Percentiles rank a stretch among this genome's conserved stretches.
Evolutionary conservation across 2,888 invertebrate species (phyloP).

Genomic region (Embidobia sp.): DNA sequence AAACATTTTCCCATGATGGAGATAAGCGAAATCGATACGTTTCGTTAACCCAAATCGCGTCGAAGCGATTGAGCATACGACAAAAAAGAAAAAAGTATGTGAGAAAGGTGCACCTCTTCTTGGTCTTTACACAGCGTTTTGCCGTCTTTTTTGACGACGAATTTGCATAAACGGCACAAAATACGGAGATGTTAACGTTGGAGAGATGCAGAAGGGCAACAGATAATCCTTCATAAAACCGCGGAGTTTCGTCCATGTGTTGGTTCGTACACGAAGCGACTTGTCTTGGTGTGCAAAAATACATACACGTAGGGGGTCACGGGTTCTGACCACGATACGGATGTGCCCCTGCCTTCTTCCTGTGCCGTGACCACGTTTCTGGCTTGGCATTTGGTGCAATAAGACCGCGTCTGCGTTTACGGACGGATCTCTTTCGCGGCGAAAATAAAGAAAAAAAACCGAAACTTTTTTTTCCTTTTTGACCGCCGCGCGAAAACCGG

Average conservation of each 20-base stretch:
- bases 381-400: constrained; percentile 76
- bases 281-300: constrained; percentile 62
- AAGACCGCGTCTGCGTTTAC: constrained; percentile 74
- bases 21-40: no score
- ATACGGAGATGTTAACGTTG: constrained; percentile 33
- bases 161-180: constrained; percentile 54
- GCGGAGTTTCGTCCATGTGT: constrained; percentile 61
- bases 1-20: no score
- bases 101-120: not conserved
- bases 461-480: constrained; percentile 7
- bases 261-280: constrained; percentile 6
- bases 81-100: constrained; percentile 31
- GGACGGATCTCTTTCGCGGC: constrained; percentile 67
- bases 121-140: no score
- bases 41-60: no score
- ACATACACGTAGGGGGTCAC: constrained; percentile 78
- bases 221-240: constrained; percentile 79
- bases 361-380: constrained; percentile 77
- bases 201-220: constrained; percentile 65
- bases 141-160: constrained; percentile 24
- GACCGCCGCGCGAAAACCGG: constrained; percentile 48
- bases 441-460: constrained; percentile 24
- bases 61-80: not conserved
- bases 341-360: constrained; percentile 82
- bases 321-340: constrained; percentile 81